Evolutionary conservation across 2,888 invertebrate genomes (phyloP).

Genomic region (Acanthosepion pharaonis): DNA sequence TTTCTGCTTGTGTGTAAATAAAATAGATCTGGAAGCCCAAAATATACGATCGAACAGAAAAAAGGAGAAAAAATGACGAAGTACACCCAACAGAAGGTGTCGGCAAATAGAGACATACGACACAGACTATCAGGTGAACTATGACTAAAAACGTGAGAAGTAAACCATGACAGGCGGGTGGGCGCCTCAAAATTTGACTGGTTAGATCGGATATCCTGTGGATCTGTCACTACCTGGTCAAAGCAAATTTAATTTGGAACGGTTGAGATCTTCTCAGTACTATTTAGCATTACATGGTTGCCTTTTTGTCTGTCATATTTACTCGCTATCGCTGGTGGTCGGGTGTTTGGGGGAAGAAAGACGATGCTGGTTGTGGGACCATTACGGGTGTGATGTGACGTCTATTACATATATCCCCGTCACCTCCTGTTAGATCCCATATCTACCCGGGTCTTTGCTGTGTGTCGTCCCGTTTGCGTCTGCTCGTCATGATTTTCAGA

Average conservation of each 20-base stretch:
- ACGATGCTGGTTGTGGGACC: background rate
- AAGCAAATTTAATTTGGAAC: background rate
- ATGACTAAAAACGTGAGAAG: background rate
- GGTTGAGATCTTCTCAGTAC: background rate
- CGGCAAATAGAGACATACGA: background rate
- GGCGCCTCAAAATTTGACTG: background rate
- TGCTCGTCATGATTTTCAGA: background rate
- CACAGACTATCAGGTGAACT: background rate
- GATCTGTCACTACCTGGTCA: slow-evolving; percentile 8
- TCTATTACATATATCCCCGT: background rate
- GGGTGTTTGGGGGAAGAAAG: background rate
- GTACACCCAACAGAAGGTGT: background rate
- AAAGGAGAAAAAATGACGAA: background rate
- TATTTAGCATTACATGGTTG: background rate
- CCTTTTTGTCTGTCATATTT: background rate
- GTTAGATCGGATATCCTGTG: background rate
- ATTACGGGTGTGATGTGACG: background rate
- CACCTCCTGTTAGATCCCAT: background rate
- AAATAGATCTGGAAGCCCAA: too few relatives aligned
- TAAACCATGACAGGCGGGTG: background rate
- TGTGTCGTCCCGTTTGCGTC: background rate
- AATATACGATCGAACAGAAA: background rate
- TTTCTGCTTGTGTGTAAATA: too few relatives aligned
- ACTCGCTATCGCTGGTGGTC: background rate
- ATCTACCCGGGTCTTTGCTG: background rate